Base-by-base conservation (phyloP, 2,113 vertebrate genomes). In the Nannospalax galili region DNA sequence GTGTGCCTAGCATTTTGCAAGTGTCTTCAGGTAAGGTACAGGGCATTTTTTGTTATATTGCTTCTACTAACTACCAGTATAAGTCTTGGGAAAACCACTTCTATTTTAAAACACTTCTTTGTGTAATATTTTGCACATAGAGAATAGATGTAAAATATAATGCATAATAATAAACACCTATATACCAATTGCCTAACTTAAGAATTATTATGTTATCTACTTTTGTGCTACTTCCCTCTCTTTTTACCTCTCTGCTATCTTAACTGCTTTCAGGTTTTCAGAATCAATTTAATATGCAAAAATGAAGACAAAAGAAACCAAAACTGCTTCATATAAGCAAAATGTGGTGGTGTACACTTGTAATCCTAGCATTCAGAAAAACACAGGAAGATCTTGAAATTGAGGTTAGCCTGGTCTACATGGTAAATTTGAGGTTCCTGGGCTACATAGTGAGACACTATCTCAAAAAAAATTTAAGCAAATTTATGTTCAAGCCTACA, bases 241-340 rank as follows among this genome's bases (percentile, higher is more conserved):
- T 35, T 3, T n/a, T 1, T 70, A 2, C 15, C 67, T 84, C 9
- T 19, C 14, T 37, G 0, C 35, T 14, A 75, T 58, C 16, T 17
- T 77, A 12, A n/a, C 64, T 94, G 78, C 40, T 17, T 67, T 93
- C 94, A 93, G 69, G 72, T 67, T 90, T 90, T 93, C 56, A 85
- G 78, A 77, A 56, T 81, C 62, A 85, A 85, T 75, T 40, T 58
- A 1, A 70, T 93, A 26, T 85, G 40, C 65, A 45, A 9, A 84
- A 45, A 84, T 28, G 11, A 52, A 52, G 11, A 52, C 48, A 52
- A 52, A 65, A 10, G 11, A 52, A 52, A 52, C 6, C 48, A 52
- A 52, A 65, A 10, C 37, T 84, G 20, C 17, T 45, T 82, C 26
- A 62, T 73, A 60, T 60, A 60, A 73, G 69, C 26, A 52, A 84